Conservation (phyloP, 2,113 vertebrate species). For the Percina caprodes region DNA sequence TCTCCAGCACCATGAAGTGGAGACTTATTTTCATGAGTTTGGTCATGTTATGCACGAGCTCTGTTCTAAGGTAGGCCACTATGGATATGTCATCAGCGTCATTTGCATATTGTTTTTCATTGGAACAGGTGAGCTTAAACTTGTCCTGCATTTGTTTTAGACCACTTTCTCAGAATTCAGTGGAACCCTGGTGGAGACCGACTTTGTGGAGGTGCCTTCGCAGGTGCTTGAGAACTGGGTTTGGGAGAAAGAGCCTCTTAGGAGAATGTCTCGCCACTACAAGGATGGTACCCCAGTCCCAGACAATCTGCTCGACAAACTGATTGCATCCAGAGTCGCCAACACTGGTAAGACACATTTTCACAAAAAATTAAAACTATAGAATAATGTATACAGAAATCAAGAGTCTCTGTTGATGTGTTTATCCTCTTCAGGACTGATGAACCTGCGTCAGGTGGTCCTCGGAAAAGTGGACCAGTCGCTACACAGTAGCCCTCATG, state of each 20-base stretch:
- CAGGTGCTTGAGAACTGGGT: slow-evolving; percentile 99
- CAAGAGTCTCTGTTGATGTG: background rate
- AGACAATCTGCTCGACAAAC: slow-evolving; percentile 88
- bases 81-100: slow-evolving; percentile 18
- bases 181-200: slow-evolving; percentile 94
- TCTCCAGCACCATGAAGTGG: slow-evolving; percentile 96
- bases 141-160: slow-evolving; percentile 71
- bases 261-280: slow-evolving; percentile 92
- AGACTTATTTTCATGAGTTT: slow-evolving; percentile 97
- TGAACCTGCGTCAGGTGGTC: slow-evolving; percentile 95
- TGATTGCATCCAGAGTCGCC: slow-evolving; percentile 91
- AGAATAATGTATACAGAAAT: background rate
- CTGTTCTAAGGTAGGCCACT: slow-evolving; percentile 90
- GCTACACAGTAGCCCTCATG: slow-evolving; percentile 85
- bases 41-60: slow-evolving; percentile 98
- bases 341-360: slow-evolving; percentile 88
- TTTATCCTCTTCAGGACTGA: slow-evolving; percentile 84
- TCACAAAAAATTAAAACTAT: background rate
- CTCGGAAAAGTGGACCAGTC: slow-evolving; percentile 95
- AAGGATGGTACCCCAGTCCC: slow-evolving; percentile 87
- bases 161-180: slow-evolving; percentile 93
- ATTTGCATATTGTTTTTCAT: background rate
- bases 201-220: slow-evolving; percentile 96
- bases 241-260: slow-evolving; percentile 93
- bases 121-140: background rate